phyloP scores from a whole-genome alignment of 2,113 vertebrate genomes.

The Kryptolebias marmoratus region DNA sequence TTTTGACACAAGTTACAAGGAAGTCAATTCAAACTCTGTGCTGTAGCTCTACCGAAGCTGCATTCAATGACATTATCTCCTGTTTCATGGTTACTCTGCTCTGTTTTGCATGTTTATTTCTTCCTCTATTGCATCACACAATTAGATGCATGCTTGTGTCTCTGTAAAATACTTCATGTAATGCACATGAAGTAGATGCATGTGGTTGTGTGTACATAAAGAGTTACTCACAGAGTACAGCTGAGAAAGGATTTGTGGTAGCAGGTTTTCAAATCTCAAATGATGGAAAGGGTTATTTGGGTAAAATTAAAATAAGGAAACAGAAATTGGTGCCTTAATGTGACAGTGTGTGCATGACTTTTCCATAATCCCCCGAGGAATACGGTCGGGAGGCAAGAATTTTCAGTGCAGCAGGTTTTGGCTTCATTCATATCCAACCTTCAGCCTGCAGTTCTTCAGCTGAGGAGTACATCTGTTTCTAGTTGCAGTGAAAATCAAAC shows the following conservation, averaged over 20 bases:
- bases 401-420: constrained; percentile 43
- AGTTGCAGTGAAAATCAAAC: constrained; percentile 38
- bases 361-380: constrained; percentile 25
- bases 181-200: background rate
- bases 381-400: constrained; percentile 14
- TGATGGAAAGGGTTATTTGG: constrained; percentile 38
- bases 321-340: constrained; percentile 11
- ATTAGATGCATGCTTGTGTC: background rate
- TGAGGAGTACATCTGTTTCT: constrained; percentile 50
- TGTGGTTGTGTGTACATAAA: background rate
- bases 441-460: constrained; percentile 36
- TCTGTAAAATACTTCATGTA: background rate
- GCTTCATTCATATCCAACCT: constrained; percentile 10
- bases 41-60: too few relatives aligned
- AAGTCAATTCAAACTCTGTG: background rate
- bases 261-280: constrained; percentile 40
- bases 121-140: background rate
- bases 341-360: background rate
- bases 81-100: background rate
- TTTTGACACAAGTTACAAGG: background rate
- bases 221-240: constrained; percentile 26
- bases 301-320: constrained; percentile 38
- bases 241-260: background rate
- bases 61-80: background rate
- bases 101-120: background rate